Evolutionary conservation across 92 coral and sea anemone species (phyloP).

Genomic region (Actinernus sp.): DNA sequence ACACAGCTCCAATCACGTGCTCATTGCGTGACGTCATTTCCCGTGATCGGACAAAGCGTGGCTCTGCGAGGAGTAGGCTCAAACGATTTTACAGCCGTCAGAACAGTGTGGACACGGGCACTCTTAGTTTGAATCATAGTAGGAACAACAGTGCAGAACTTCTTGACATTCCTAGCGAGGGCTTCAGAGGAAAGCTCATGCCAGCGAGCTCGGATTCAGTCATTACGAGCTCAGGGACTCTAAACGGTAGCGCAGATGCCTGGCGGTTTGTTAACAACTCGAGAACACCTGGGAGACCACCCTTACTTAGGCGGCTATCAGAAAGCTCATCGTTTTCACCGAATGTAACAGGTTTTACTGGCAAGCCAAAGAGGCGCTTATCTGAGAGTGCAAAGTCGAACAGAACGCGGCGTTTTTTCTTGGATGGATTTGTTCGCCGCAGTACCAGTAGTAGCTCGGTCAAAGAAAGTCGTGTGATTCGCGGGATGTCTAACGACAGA

Average conservation of each 20-base stretch:
- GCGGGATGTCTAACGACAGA: slow-evolving; percentile 61
- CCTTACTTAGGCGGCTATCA: slow-evolving; percentile 73
- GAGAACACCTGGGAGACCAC: slow-evolving; percentile 58
- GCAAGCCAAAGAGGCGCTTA: slow-evolving; percentile 66
- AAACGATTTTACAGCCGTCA: slow-evolving; percentile 71
- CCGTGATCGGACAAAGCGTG: slow-evolving; percentile 28
- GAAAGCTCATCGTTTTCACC: slow-evolving; percentile 66
- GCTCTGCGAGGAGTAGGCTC: slow-evolving; percentile 52
- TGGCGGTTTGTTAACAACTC: slow-evolving; percentile 39
- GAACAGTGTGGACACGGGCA: slow-evolving; percentile 68
- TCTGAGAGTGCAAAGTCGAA: slow-evolving; percentile 67
- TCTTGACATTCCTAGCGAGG: slow-evolving; percentile 45
- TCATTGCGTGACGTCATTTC: slow-evolving; percentile 28
- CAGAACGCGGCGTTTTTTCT: slow-evolving; percentile 72
- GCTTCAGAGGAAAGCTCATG: slow-evolving; percentile 36
- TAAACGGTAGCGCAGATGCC: slow-evolving; percentile 58
- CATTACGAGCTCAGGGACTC: slow-evolving; percentile 65
- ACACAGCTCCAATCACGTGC: slow-evolving; percentile 42
- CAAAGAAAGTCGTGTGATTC: slow-evolving; percentile 76
- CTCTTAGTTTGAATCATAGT: slow-evolving; percentile 49
- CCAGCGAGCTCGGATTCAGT: slow-evolving; percentile 90
- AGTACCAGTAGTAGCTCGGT: slow-evolving; percentile 89
- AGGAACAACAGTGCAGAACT: slow-evolving; percentile 77
- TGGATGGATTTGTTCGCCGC: slow-evolving; percentile 75
- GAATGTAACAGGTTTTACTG: slow-evolving; percentile 25